Conservation (phyloP, 2,797 vertebrate genomes). For the Ctenosaura bakeri region DNA sequence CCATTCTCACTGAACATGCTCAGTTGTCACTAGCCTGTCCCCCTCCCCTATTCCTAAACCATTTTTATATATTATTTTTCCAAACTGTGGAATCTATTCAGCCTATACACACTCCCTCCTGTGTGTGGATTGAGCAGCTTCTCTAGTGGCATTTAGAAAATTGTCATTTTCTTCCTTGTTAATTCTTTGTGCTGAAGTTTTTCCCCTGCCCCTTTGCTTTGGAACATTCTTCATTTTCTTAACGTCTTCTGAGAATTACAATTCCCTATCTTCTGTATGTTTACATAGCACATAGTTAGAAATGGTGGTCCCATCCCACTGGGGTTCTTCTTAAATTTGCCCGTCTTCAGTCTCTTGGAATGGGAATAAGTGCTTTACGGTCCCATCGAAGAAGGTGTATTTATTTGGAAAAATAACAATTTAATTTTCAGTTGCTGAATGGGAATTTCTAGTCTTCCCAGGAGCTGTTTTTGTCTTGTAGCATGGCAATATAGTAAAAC, state of each 20-base stretch:
- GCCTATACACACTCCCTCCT: neutral
- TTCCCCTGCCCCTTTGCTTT: neutral
- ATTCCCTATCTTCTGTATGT: conserved; percentile 45
- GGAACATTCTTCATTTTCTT: conserved; percentile 25
- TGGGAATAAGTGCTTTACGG: neutral
- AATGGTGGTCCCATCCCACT: neutral
- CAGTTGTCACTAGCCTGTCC: neutral
- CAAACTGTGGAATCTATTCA: neutral
- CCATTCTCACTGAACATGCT: neutral
- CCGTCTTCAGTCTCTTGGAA: conserved; percentile 13
- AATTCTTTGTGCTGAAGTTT: neutral
- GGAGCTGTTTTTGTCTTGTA: neutral
- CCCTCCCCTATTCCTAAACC: neutral
- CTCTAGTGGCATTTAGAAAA: neutral
- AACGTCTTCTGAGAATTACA: neutral
- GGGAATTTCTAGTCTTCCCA: conserved; percentile 25
- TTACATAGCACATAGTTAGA: conserved; percentile 25
- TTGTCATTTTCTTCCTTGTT: conserved; percentile 17
- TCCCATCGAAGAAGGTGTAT: neutral
- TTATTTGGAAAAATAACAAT: neutral
- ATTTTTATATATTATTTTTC: too few relatives aligned
- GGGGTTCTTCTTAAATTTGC: conserved; percentile 7
- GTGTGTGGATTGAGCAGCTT: neutral
- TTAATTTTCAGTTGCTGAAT: conserved; percentile 7
- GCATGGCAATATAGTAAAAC: neutral